Evolutionary conservation across 2,888 invertebrate genomes (phyloP), one percentile per base, ranked within the genome.

Genomic region (Aporophyla nigra): DNA sequence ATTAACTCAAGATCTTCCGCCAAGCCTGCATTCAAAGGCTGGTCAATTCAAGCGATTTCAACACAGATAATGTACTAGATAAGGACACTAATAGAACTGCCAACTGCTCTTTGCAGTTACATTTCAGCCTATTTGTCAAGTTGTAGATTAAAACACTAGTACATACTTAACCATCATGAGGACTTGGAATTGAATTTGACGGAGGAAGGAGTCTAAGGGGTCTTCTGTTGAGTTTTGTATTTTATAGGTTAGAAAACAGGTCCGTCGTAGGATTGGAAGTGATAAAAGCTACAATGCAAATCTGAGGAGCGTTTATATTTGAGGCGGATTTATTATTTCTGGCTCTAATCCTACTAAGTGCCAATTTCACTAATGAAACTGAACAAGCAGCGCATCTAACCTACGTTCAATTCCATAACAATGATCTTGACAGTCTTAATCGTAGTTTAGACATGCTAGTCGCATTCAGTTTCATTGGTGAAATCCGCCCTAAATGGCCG

Each of bases 1-100:
- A 83, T 87, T 85, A 81, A 73, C 59, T 54, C 68, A 72, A 87
- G 76, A 76, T 83, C 71, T 82, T 74, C 76, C 72, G 76, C 76
- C 70, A 53, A 46, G 74, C 70, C 67, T 74, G 43, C 78, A 74
- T 76, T 75, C 77, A 68, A 58, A 80, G 78, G 82, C 83, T 70
- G 80, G 66, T 59, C 56, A 77, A 68, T 61, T 82, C 68, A 71
- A 78, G 56, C 56, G 53, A 69, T 71, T 72, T 85, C 70, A 72
- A 83, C 76, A 71, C 63, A 71, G 33, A 33, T 33, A 59, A 70
- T 66, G 54, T 59, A 58, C 21, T 19, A 59, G 69, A 78, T 84
- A 81, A 80, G 76, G 61, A 68, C 72, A 69, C 71, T 82, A 74
- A 74, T 74, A 72, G 53, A 74, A 78, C 72, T 73, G 76, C 24